Evolutionary conservation across 2,113 vertebrate species (phyloP), one percentile per base, ranked within the genome.

Genomic region (Taxidea taxus): DNA sequence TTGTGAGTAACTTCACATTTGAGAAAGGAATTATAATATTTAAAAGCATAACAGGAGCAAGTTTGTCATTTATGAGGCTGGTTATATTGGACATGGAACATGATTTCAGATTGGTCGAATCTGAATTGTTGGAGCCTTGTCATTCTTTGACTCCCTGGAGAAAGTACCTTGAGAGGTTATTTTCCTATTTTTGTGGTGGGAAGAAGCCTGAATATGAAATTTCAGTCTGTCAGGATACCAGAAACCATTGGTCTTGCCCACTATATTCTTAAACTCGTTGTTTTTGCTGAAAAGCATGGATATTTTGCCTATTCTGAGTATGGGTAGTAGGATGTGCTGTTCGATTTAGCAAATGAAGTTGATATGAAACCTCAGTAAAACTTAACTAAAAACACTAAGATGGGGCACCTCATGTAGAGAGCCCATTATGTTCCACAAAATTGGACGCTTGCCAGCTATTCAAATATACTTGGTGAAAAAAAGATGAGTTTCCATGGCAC

Each of bases 401-500:
- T 78, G 54, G 47, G 66, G 44, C 11, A 80, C 37, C 47, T 94
- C 88, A 89, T 91, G 15, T 56, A 54, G 83, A 94, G 85, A 94
- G 93, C 70, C 84, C 91, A 31, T 85, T 96, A 20, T 1, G 34
- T 10, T 6, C 47, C 27, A 95, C 51, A 88, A 70, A 91, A 82
- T 49, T 86, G 74, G 27, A 68, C 80, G 94, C 83, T 94, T 96
- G 60, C 68, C n/a, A 77, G 5, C 37, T 83, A 72, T 94, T 91
- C 34, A 91, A 88, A 95, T 91, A 47, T 20, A 70, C 29, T 94
- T 96, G 64, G 37, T 70, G 14, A 70, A 49, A 56, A 81, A 85
- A 87, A 96, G 49, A 87, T 82, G 47, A 89, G 47, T 97, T 94
- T 97, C 72, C 49, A 91, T 93, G 68, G 74, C 37, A 96, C 51